Percentiles rank a stretch among this genome's conserved stretches.
phyloP scores from a whole-genome alignment of 2,797 vertebrate genomes.

The Hydrophis major region DNA sequence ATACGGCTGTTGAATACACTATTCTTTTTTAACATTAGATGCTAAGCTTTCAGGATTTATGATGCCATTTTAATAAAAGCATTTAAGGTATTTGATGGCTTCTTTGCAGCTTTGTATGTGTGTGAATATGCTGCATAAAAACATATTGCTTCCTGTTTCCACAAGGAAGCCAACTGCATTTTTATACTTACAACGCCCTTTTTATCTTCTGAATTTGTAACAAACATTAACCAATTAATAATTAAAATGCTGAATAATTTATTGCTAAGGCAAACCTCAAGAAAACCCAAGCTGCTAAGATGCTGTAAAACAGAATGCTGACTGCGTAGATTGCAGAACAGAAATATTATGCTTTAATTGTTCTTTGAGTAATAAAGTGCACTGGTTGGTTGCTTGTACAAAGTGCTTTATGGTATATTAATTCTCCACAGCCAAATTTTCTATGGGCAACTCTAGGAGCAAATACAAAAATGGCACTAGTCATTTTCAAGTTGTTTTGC shows the following conservation, averaged over 20 bases:
- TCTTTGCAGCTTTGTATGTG: not conserved
- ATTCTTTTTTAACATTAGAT: not conserved
- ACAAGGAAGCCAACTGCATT: not conserved
- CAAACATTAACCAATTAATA: not conserved
- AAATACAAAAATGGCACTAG: not conserved
- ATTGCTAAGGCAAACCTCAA: rapidly evolving
- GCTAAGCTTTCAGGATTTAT: not conserved
- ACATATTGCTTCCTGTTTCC: not conserved
- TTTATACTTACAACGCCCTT: not conserved
- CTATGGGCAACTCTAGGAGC: not conserved
- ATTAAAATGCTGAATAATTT: constrained; percentile 4
- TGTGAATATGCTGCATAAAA: not conserved
- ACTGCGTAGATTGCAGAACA: not conserved
- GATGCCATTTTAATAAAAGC: not conserved
- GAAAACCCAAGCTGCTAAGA: not conserved
- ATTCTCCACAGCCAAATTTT: not conserved
- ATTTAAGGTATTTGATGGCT: not conserved
- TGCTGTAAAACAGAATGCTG: not conserved
- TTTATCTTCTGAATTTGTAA: constrained; percentile 13
- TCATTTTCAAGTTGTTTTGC: not conserved
- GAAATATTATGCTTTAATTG: not conserved
- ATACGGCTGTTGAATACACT: not conserved
- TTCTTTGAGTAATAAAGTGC: not conserved
- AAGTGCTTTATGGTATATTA: not conserved
- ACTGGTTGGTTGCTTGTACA: not conserved